Base-by-base conservation (phyloP, 1,140 invertebrate species). In the Eufriesea mexicana region DNA sequence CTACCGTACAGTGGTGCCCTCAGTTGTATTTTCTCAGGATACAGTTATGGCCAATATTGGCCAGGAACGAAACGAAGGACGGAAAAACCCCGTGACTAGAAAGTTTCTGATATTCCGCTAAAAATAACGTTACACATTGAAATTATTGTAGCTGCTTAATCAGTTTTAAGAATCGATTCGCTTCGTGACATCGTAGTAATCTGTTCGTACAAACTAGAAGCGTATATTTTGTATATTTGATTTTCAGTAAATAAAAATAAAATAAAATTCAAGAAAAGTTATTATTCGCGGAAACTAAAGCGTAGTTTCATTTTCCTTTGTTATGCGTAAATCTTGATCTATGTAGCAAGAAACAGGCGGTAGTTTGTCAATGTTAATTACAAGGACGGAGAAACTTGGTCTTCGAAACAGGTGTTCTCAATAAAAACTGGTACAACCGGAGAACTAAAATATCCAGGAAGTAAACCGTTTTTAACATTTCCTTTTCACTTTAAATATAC, bases 1-100 rank as follows among this genome's bases (percentile, higher is more conserved):
- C 86, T 84, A 71, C 84, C 83, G 90, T 89, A 88, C 87, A 85
- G 91, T 93, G 91, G 87, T 92, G 92, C 91, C 91, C 72, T 86
- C 73, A 82, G 73, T 84, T 70, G 83, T 66, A 66, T 74, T 80
- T 75, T 80, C 78, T 61, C 64, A 64, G 76, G 66, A 68, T 87
- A 86, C 70, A 77, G 83, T 88, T 84, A 78, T 83, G 70, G 66
- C 57, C 64, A 74, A 73, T 83, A 85, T 72, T 28, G 57, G 71
- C 49, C 89, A 82, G 87, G 67, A 67, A 67, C 76, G 80, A 70
- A 79, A 51, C 35, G 25, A 7, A 25, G 2, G 8, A 2, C 9
- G 23, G 18, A 5, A 20, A 72, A 84, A 54, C 76, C 76, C 76
- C 9, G 70, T 25, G n/a, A 25, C 28, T 62, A 45, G 18, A 6